Evolutionary conservation across 2,113 vertebrate species (phyloP), one percentile per base, ranked within the genome.

Genomic region (Nothobranchius kuhntae): DNA sequence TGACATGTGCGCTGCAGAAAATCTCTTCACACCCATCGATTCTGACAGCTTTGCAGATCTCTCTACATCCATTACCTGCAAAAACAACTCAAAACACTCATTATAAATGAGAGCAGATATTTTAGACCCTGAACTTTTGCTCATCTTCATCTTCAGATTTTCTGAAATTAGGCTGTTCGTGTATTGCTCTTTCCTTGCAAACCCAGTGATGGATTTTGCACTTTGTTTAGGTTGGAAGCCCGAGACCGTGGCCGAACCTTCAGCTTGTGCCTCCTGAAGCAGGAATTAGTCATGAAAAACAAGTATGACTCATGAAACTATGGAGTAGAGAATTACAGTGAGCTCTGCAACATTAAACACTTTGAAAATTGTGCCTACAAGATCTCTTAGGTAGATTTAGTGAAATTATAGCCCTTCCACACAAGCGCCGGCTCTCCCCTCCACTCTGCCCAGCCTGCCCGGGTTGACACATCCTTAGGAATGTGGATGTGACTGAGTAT

Each of bases 21-120:
- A 74, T 57, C 56, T 53, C 40, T 69, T 55, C 45, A 56, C 63
- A 75, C 51, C 44, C 30, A 46, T 45, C 53, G 52, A 55, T n/a
- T 73, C 38, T 48, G 52, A 53, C 60, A 63, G 70, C 61, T 64
- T 60, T 68, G 58, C 58, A 70, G 81, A 71, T 63, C 61, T 73
- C 57, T 48, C 36, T 70, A 59, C 70, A 73, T 56, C 50, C 60
- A 54, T 9, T 51, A 68, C 54, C 67, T 36, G 50, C 48, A 66
- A 15, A 71, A 59, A 24, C 9, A 61, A 35, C 10, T 9, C 38
- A 9, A 1, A 17, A 51, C 13, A 7, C 24, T 65, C 14, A 59
- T 50, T 44, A 60, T 8, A 14, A 46, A 44, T 26, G 15, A 13
- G 9, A 4, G 30, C 46, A 26, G 9, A 13, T 46, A 12, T 58